phyloP scores from a whole-genome alignment of 92 coral and sea anemone genomes.

The Palythoa heliodiscus region DNA sequence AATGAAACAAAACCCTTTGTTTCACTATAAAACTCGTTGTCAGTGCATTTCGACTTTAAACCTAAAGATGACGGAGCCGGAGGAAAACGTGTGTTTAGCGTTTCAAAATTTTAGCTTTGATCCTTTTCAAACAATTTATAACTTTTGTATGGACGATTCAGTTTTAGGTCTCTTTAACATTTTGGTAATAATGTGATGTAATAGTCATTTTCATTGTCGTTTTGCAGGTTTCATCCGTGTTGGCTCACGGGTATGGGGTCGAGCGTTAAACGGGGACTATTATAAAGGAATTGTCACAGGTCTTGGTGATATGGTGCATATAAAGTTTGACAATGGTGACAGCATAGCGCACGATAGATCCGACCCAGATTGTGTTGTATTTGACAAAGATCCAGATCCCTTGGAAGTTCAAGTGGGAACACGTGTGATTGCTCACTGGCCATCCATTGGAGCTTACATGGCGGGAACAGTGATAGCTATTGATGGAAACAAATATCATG shows the following conservation, averaged over 20 bases:
- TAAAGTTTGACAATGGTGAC: slow-evolving; percentile 97
- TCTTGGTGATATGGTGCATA: slow-evolving; percentile 93
- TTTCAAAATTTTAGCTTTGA: too few species aligned
- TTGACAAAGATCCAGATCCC: slow-evolving; percentile 90
- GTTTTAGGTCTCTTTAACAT: too few species aligned
- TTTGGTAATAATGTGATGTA: too few species aligned
- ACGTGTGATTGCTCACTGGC: slow-evolving; percentile 98
- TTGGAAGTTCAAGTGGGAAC: slow-evolving; percentile 85
- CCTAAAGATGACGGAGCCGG: too few species aligned
- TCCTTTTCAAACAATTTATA: too few species aligned
- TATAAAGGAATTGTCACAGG: slow-evolving; percentile 96
- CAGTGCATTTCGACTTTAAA: too few species aligned
- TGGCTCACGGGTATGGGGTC: slow-evolving; percentile 98
- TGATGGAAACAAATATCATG: slow-evolving; percentile 87
- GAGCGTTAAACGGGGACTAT: slow-evolving; percentile 97
- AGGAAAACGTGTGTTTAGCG: too few species aligned
- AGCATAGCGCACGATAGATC: slow-evolving; percentile 93
- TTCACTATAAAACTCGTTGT: too few species aligned
- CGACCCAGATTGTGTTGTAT: slow-evolving; percentile 93
- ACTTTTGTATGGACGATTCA: too few species aligned
- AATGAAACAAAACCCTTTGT: background rate
- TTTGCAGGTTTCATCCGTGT: slow-evolving; percentile 92
- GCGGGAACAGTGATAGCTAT: slow-evolving; percentile 93
- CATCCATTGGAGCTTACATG: slow-evolving; percentile 89
- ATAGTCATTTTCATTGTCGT: background rate